Percentiles rank a stretch among this genome's conserved stretches.
Conservation (phyloP, 2,113 vertebrate genomes). For the Archilochus colubris region DNA sequence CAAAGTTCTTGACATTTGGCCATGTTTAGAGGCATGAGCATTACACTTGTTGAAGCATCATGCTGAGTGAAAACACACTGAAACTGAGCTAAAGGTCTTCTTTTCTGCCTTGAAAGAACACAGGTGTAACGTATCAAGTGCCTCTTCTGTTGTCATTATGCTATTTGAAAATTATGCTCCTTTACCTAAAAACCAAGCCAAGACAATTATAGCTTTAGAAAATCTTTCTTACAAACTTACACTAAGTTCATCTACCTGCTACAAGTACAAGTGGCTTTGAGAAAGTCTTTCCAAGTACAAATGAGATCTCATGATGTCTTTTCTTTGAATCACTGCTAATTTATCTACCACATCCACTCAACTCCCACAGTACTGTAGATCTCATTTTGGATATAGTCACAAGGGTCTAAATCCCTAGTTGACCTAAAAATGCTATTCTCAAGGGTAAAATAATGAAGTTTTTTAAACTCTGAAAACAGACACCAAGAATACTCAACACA, state of each 20-base stretch:
- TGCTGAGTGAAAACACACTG: background rate
- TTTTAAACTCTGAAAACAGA: background rate
- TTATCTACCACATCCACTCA: background rate
- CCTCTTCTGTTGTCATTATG: background rate
- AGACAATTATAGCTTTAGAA: background rate
- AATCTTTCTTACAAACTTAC: background rate
- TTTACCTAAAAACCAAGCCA: background rate
- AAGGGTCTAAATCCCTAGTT: background rate
- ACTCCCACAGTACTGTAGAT: background rate
- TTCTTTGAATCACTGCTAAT: background rate
- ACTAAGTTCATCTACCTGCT: background rate
- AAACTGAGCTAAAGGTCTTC: background rate
- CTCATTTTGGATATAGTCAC: background rate
- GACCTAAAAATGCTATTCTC: background rate
- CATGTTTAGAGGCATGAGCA: background rate
- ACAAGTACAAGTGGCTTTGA: background rate
- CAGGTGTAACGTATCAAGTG: fast-evolving
- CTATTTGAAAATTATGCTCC: background rate
- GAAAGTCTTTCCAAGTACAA: background rate
- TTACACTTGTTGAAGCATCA: background rate
- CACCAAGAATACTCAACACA: background rate
- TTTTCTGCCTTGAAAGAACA: background rate
- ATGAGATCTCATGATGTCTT: background rate
- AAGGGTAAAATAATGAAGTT: background rate
- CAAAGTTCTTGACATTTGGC: background rate